Conservation (phyloP, 1,140 invertebrate genomes). For the Bursaphelenchus mucronatus region DNA sequence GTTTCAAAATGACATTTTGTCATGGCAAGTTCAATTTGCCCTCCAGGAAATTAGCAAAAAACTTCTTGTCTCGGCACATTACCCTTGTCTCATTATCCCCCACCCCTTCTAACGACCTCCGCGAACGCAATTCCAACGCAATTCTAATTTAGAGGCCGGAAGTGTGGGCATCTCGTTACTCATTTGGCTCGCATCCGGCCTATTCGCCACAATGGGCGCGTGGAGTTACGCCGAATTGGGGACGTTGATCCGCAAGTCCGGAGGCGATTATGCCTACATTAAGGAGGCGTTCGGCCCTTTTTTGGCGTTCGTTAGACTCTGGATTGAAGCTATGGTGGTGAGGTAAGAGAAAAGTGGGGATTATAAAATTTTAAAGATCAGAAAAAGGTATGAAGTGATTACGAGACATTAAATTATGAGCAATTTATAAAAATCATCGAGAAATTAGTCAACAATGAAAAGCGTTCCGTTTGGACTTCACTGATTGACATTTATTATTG, state of each 20-base stretch:
- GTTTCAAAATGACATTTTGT: too few relatives aligned
- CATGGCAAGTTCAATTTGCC: too few relatives aligned
- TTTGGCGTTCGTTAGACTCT: conserved; percentile 85
- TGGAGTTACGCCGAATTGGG: conserved; percentile 57
- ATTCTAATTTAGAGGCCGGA: conserved; percentile 39
- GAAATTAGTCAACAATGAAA: too few relatives aligned
- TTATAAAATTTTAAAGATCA: not conserved
- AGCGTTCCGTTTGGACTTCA: too few relatives aligned
- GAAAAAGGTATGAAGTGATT: too few relatives aligned
- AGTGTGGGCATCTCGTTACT: conserved; percentile 56
- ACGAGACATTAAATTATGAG: too few relatives aligned
- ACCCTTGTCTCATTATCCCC: conserved; percentile 3
- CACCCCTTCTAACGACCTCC: not conserved
- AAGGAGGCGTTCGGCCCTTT: conserved; percentile 67
- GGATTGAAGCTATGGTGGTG: conserved; percentile 97
- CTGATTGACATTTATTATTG: too few relatives aligned
- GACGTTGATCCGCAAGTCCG: conserved; percentile 72
- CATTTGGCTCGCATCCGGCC: conserved; percentile 50
- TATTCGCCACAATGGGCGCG: conserved; percentile 53
- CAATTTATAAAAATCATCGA: too few relatives aligned
- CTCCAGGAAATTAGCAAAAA: too few relatives aligned
- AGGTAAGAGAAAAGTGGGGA: conserved; percentile 21
- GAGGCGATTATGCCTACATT: conserved; percentile 90
- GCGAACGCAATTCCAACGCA: too few relatives aligned
- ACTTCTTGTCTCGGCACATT: not conserved